Percentiles rank a stretch among this genome's conserved stretches.
Evolutionary conservation across 2,113 vertebrate genomes (phyloP).

Genomic region (Pipa parva): DNA sequence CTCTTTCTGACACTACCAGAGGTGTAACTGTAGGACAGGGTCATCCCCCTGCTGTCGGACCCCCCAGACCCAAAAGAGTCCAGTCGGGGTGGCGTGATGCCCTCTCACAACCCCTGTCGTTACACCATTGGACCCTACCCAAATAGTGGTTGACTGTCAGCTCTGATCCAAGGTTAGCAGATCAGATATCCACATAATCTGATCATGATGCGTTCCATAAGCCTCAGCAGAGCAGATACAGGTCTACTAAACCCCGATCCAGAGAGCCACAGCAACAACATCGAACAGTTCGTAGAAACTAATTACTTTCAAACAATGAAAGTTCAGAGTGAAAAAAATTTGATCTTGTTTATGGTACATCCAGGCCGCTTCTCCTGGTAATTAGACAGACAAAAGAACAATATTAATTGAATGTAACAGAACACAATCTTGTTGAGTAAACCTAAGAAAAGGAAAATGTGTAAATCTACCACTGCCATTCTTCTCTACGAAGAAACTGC

Average conservation of each 20-base stretch:
- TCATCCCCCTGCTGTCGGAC: too few species aligned
- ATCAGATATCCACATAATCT: too few species aligned
- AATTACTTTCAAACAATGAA: slow-evolving; percentile 16
- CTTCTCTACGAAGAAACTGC: background rate
- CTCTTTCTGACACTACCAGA: too few species aligned
- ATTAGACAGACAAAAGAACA: slow-evolving; percentile 22
- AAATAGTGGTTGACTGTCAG: too few species aligned
- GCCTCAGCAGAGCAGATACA: too few species aligned
- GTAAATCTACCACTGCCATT: background rate
- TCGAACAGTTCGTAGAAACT: slow-evolving; percentile 11
- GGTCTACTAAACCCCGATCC: background rate
- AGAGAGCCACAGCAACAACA: background rate
- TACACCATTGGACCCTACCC: too few species aligned
- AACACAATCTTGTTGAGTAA: background rate
- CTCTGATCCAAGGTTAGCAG: too few species aligned
- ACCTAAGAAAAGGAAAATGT: background rate
- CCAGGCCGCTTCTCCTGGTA: background rate
- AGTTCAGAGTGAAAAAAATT: slow-evolving; percentile 13
- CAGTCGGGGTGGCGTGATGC: too few species aligned
- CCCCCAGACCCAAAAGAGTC: too few species aligned
- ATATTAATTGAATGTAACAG: slow-evolving; percentile 6
- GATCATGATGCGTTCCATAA: too few species aligned
- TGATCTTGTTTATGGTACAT: background rate
- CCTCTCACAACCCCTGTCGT: too few species aligned
- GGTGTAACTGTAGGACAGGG: too few species aligned